Evolutionary conservation across 92 coral and sea anemone genomes (phyloP).

Genomic region (Zoanthus sociatus): DNA sequence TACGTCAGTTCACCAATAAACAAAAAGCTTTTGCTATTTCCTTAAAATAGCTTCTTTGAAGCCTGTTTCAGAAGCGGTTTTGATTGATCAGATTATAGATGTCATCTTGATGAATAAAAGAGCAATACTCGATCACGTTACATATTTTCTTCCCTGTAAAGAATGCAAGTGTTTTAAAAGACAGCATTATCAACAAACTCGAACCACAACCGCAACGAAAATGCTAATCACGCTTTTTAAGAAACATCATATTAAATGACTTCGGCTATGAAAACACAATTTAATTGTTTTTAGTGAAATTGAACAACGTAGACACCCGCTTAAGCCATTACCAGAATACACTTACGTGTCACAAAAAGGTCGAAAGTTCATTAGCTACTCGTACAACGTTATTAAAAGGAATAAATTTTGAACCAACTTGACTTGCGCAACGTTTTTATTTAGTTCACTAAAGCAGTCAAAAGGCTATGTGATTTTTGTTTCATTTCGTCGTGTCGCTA

Average conservation of each 20-base stretch:
- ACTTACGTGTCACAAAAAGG: no score
- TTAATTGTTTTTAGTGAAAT: not conserved
- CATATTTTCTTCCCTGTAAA: not conserved
- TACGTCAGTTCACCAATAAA: no score
- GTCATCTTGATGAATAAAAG: not conserved
- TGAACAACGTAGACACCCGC: no score
- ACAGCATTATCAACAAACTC: conserved; percentile 35
- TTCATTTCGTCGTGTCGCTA: no score
- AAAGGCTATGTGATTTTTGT: no score
- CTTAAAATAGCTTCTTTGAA: not conserved
- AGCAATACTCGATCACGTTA: not conserved
- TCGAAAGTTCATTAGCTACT: no score
- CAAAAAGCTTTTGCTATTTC: no score
- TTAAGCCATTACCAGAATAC: no score
- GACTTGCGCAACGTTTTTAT: no score
- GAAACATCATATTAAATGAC: not conserved
- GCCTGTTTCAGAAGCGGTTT: not conserved
- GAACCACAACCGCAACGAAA: conserved; percentile 1
- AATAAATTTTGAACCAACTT: no score
- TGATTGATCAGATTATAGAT: not conserved
- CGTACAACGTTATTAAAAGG: no score
- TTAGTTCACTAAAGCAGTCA: no score
- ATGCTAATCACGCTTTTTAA: not conserved
- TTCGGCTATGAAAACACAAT: conserved; percentile 11
- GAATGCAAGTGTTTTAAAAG: not conserved